Base-by-base conservation (phyloP, 2,888 invertebrate species). In the Aphelenchoides bicaudatus region DNA sequence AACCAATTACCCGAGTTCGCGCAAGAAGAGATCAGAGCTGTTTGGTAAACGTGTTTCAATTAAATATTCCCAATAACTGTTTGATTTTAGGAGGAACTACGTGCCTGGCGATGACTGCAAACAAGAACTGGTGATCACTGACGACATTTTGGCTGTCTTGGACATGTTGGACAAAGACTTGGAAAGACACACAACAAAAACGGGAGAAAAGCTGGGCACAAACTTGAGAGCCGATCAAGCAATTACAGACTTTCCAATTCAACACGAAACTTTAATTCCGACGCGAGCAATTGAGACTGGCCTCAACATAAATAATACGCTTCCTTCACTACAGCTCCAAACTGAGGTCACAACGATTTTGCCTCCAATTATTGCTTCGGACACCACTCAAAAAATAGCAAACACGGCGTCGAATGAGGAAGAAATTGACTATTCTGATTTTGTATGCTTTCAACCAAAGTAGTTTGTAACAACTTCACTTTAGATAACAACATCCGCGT, bases 11-110 rank as follows among this genome's bases (percentile, higher is more conserved):
- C 75, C 1, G 68, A 67, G 23, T 75, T 71, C 54, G 75, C 72
- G 0, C 70, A 69, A 37, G 75, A 74, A 53, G 75, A 75, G 48
- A 59, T 75, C 16, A 50, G 65, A 23, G 70, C 72, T 47, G 68
- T 75, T 39, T 75, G 75, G 75, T 75, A 13, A 53, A 28, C 25
- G 4, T 39, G 28, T 25, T 21, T 31, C 19, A n/a, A 13, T 25
- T n/a, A 23, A 16, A 6, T 8, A 21, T 29, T 38, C 50, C 37
- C 10, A 29, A 13, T 43, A 46, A 0, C 29, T 30, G 27, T 30
- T 10, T 19, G 6, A 34, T 29, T 56, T 21, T 16, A 75, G 75
- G 75, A 67, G 65, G 39, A 63, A 67, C 39, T 72, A 76, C 58
- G 61, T 62, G 8, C 68, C 68, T 2, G 74, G 74, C 8, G 67